Conservation (phyloP, 2,113 vertebrate species). For the Dipodomys stephensi region DNA sequence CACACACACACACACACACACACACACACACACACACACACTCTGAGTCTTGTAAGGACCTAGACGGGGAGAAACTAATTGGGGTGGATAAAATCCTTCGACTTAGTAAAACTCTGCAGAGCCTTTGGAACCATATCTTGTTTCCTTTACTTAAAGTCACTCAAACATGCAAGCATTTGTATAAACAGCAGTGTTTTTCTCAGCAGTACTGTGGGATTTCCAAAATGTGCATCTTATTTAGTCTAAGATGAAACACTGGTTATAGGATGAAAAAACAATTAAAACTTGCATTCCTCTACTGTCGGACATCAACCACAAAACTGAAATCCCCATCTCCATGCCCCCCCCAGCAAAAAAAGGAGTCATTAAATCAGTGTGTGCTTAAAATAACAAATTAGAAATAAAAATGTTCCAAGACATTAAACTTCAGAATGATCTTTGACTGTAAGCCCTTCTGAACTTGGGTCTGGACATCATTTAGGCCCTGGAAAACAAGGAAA, state of each 20-base stretch:
- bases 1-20: accelerated
- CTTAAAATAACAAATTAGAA: constrained; percentile 88
- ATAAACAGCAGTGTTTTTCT: constrained; percentile 76
- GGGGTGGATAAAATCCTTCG: not conserved
- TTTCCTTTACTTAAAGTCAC: constrained; percentile 70
- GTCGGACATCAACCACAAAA: constrained; percentile 77
- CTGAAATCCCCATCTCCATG: constrained; percentile 70
- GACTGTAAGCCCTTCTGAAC: constrained; percentile 62
- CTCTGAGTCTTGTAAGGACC: not conserved
- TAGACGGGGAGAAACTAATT: not conserved
- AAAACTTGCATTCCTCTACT: constrained; percentile 82
- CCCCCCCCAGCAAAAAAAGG: constrained; percentile 9
- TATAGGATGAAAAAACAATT: constrained; percentile 84
- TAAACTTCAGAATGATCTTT: constrained; percentile 79
- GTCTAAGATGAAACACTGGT: constrained; percentile 85
- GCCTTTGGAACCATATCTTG: constrained; percentile 59
- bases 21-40: accelerated
- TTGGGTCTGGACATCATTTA: constrained; percentile 32
- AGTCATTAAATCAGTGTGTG: constrained; percentile 83
- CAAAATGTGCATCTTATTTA: constrained; percentile 86
- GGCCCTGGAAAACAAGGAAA: constrained; percentile 44
- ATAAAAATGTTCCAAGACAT: constrained; percentile 82
- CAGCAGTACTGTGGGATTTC: constrained; percentile 76
- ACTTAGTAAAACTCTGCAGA: not conserved
- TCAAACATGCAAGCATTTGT: constrained; percentile 73